phyloP scores from a whole-genome alignment of 2,888 invertebrate genomes.

The Scelioninae gen. 2 region DNA sequence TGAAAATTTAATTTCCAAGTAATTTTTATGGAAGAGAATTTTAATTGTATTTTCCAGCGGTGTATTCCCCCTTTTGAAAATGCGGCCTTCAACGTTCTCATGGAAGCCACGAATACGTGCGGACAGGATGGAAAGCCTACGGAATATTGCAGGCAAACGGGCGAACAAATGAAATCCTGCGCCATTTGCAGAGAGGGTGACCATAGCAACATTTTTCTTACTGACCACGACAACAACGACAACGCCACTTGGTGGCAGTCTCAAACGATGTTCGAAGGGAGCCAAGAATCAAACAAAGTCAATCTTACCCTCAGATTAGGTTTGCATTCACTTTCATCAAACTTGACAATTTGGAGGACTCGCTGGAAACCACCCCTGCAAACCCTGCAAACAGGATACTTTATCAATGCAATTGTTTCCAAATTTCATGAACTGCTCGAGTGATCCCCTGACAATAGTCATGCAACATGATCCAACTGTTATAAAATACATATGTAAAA shows the following conservation, averaged over 20 bases:
- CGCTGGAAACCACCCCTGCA: too few species aligned
- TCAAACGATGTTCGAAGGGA: constrained; percentile 96
- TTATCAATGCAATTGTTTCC: too few species aligned
- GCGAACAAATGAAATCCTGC: constrained; percentile 89
- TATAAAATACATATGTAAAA: too few species aligned
- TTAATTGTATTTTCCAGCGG: constrained; percentile 79
- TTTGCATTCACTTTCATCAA: constrained; percentile 74
- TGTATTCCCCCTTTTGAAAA: constrained; percentile 98
- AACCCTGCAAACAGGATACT: too few species aligned
- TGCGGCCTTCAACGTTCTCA: constrained; percentile 91
- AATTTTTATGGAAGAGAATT: too few species aligned
- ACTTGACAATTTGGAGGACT: too few species aligned
- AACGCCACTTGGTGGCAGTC: constrained; percentile 98
- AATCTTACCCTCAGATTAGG: constrained; percentile 93
- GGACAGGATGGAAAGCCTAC: constrained; percentile 85
- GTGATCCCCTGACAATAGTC: too few species aligned
- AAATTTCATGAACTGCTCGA: too few species aligned
- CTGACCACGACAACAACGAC: constrained; percentile 92
- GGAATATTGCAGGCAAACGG: constrained; percentile 95
- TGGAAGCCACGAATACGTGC: constrained; percentile 97
- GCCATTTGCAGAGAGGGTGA: constrained; percentile 83
- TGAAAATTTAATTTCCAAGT: too few species aligned
- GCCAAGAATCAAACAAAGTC: constrained; percentile 93
- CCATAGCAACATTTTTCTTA: constrained; percentile 86
- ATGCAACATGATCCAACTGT: too few species aligned